Percentiles rank a stretch among this genome's conserved stretches.
phyloP scores from a whole-genome alignment of 2,888 invertebrate genomes.

The Sesia apiformis region DNA sequence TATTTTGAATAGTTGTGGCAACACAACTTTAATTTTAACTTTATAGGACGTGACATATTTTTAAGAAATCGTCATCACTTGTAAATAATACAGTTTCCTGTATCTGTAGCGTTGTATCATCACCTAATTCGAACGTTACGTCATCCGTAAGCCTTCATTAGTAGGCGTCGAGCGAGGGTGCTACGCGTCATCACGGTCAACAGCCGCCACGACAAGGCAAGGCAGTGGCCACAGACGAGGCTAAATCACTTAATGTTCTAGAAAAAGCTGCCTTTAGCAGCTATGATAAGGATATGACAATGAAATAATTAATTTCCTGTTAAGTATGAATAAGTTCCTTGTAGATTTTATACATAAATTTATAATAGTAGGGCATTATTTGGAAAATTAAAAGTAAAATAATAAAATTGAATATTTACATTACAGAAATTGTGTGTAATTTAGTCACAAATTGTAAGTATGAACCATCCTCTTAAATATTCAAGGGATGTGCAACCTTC shows the following conservation, averaged over 20 bases:
- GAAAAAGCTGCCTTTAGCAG: too few relatives aligned
- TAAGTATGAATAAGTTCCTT: too few relatives aligned
- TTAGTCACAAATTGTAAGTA: too few relatives aligned
- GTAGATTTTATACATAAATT: too few relatives aligned
- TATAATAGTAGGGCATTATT: too few relatives aligned
- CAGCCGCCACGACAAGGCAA: slow-evolving; percentile 17
- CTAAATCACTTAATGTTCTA: slow-evolving; percentile 11
- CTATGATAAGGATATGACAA: too few relatives aligned
- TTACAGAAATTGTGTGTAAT: too few relatives aligned
- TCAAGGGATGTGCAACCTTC: too few relatives aligned
- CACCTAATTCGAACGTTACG: slow-evolving; percentile 9
- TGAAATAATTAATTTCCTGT: too few relatives aligned
- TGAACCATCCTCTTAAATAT: too few relatives aligned
- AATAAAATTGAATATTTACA: too few relatives aligned
- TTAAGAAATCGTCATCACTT: background rate
- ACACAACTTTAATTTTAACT: background rate
- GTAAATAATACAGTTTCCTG: background rate
- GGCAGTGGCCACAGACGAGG: slow-evolving; percentile 17
- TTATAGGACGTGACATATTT: background rate
- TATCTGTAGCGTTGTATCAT: slow-evolving; percentile 3
- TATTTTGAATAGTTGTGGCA: background rate
- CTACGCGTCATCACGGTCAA: slow-evolving; percentile 33
- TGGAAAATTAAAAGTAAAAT: too few relatives aligned
- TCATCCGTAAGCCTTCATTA: slow-evolving; percentile 6
- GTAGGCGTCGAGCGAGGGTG: slow-evolving; percentile 18